A percentile compares a stretch with the other conserved stretches of the same genome.
Evolutionary conservation across 2,888 invertebrate genomes (phyloP).

Genomic region (Euzetes globulus): DNA sequence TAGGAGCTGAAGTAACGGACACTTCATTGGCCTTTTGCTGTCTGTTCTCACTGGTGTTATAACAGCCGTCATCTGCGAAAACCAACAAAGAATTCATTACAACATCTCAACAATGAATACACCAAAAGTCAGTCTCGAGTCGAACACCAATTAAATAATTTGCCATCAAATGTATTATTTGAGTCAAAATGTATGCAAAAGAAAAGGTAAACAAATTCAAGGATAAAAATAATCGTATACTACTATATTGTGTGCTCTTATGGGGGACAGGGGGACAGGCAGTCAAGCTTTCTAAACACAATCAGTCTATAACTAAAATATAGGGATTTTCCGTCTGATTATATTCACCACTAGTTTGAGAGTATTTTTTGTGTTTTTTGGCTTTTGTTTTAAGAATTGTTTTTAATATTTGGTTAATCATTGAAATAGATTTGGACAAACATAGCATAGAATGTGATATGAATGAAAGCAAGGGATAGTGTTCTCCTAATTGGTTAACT

Average conservation of each 20-base stretch:
- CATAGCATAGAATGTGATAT: too few species aligned
- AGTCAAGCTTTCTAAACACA: background rate
- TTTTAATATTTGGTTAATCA: background rate
- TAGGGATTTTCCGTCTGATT: too few species aligned
- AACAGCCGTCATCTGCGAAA: constrained; percentile 15
- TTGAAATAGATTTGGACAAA: too few species aligned
- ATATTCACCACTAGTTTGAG: too few species aligned
- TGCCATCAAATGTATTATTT: background rate
- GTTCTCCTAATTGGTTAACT: too few species aligned
- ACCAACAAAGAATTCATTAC: background rate
- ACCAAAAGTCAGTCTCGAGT: background rate
- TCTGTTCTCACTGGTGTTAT: background rate
- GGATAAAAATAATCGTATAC: background rate
- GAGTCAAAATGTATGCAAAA: background rate
- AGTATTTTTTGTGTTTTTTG: too few species aligned
- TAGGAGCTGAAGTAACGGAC: constrained; percentile 12
- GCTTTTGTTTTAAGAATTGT: too few species aligned
- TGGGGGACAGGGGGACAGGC: background rate
- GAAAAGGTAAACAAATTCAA: constrained; percentile 16
- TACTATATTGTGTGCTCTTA: background rate
- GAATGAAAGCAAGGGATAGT: too few species aligned
- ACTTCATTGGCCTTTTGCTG: background rate
- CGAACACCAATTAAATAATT: background rate
- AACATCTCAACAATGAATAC: background rate
- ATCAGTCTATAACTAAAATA: too few species aligned